phyloP scores from a whole-genome alignment of 2,888 invertebrate genomes.

The Artemia sp. region DNA sequence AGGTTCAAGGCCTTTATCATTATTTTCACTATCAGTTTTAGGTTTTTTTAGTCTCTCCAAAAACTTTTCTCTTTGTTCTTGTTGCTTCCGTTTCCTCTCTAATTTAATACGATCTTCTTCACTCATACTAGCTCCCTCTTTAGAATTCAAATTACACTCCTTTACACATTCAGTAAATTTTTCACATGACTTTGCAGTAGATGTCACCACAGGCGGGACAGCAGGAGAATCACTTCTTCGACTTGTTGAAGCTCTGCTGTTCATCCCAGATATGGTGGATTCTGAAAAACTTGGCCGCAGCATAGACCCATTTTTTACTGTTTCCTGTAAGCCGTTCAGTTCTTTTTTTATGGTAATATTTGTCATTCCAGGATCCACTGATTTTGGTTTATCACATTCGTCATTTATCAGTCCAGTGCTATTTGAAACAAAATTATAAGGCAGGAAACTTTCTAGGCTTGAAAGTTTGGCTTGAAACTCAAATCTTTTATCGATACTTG shows the following conservation, averaged over 20 bases:
- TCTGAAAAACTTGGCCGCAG: too few species aligned
- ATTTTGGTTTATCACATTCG: neutral
- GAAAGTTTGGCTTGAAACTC: neutral
- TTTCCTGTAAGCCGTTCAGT: neutral
- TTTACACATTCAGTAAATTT: neutral
- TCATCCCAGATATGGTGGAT: too few species aligned
- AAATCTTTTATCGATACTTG: conserved; percentile 17
- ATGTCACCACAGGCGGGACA: too few species aligned
- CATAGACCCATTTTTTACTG: neutral
- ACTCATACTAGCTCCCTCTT: neutral
- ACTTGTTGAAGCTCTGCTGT: too few species aligned
- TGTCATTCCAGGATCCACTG: neutral
- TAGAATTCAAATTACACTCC: conserved; percentile 3
- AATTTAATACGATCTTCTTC: conserved; percentile 16
- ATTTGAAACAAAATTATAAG: neutral
- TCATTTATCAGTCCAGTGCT: neutral
- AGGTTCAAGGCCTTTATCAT: neutral
- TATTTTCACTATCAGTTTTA: neutral
- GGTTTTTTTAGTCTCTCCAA: conserved; percentile 19
- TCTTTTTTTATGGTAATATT: neutral
- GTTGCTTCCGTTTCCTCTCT: conserved; percentile 21
- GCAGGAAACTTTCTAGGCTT: neutral
- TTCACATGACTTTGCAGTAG: too few species aligned
- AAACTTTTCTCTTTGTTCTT: conserved; percentile 20
- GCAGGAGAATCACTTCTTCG: too few species aligned